Percentiles rank a stretch among this genome's conserved stretches.
Conservation (phyloP, 2,797 vertebrate genomes). For the Schizopygopsis pylzovi region DNA sequence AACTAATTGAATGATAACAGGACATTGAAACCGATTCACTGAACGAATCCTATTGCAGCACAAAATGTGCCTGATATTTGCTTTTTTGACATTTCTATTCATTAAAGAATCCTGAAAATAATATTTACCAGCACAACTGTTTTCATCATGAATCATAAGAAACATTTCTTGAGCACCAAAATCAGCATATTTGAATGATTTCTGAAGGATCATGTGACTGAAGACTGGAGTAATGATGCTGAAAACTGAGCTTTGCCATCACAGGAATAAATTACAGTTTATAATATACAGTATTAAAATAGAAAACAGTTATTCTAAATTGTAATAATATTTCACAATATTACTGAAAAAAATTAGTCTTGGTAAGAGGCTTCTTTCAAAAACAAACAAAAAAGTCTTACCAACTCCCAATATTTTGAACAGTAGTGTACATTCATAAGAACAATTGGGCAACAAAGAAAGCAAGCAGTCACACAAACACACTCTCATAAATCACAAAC, state of each 20-base stretch:
- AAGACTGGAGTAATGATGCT: too few species aligned
- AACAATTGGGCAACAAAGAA: background rate
- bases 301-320: background rate
- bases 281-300: background rate
- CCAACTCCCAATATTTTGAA: background rate
- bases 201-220: background rate
- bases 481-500: conserved; percentile 15
- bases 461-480: background rate
- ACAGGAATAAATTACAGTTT: background rate
- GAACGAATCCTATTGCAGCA: background rate
- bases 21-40: background rate
- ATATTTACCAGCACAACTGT: background rate
- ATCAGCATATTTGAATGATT: background rate
- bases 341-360: background rate
- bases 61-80: background rate
- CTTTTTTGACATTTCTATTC: background rate
- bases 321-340: background rate
- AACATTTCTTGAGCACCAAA: background rate
- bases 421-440: background rate
- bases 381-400: background rate
- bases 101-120: background rate
- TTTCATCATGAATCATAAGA: background rate
- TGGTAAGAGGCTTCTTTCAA: background rate
- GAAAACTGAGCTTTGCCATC: too few species aligned
- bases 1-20: background rate